These are phyloP conservation scores for Barnardius zonarius DNA, from an alignment of 2,113 vertebrate species.

Conservation along the genomic window DNA sequence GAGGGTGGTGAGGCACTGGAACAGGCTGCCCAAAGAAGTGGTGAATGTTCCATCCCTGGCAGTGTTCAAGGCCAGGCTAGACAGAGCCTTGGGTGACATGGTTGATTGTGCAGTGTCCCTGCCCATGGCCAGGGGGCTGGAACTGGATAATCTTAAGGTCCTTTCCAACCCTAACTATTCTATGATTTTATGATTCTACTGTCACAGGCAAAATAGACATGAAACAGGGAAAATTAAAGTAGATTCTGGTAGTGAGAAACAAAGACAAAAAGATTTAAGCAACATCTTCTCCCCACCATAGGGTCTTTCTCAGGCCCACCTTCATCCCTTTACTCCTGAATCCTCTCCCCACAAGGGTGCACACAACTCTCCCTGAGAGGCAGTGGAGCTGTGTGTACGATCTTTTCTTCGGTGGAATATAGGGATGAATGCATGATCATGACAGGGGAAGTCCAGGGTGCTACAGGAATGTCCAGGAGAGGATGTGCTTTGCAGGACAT, in stretches of 20 bases:
- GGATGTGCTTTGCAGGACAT: neutral
- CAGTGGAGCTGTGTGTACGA: neutral
- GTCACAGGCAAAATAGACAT: neutral
- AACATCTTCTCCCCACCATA: neutral
- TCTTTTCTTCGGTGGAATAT: neutral
- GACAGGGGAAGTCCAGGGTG: neutral
- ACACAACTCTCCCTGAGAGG: neutral
- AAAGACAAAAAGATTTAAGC: neutral
- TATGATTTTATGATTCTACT: neutral
- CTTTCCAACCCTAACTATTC: no score
- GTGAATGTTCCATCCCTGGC: neutral
- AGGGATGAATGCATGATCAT: neutral
- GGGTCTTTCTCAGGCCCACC: fast-evolving
- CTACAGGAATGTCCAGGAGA: fast-evolving
- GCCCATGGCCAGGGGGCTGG: no score
- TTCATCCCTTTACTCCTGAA: fast-evolving
- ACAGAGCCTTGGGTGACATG: neutral
- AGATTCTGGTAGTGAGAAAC: neutral
- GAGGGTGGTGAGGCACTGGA: neutral
- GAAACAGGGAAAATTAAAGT: neutral
- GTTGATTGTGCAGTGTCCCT: neutral
- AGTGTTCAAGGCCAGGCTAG: neutral
- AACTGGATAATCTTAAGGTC: no score
- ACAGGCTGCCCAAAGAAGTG: neutral
- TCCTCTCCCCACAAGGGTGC: neutral